Conservation (phyloP, 1,140 invertebrate genomes). For the Apis florea region DNA sequence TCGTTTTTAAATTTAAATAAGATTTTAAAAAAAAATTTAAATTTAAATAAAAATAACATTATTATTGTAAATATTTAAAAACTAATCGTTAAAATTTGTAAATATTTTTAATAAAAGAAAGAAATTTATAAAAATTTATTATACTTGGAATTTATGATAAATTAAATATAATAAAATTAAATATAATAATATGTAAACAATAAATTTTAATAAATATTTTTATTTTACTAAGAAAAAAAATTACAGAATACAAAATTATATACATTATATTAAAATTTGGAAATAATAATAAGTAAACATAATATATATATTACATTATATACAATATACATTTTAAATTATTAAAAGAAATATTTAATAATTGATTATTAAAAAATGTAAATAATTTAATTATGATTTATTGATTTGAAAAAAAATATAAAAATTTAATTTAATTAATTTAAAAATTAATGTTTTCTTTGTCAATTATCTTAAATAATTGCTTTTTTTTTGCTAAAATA, state of each 20-base stretch:
- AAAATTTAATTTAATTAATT: no score
- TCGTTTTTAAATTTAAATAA: constrained; percentile 17
- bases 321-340: background rate
- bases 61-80: background rate
- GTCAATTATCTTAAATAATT: constrained; percentile 23
- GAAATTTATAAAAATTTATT: background rate
- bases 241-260: background rate
- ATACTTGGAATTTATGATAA: background rate
- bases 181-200: background rate
- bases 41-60: constrained; percentile 10
- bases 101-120: background rate
- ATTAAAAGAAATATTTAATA: background rate
- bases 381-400: no score
- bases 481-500: constrained; percentile 33
- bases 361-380: background rate
- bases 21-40: background rate
- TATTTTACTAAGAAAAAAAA: background rate
- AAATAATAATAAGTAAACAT: no score
- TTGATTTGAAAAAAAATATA: background rate
- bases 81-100: background rate
- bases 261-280: no score
- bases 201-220: background rate
- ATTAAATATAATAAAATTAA: background rate
- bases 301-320: no score
- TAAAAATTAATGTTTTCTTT: background rate